These are phyloP conservation scores for Meandrusa payeni DNA, from an alignment of 2,888 invertebrate genomes.

Conservation along the genomic window DNA sequence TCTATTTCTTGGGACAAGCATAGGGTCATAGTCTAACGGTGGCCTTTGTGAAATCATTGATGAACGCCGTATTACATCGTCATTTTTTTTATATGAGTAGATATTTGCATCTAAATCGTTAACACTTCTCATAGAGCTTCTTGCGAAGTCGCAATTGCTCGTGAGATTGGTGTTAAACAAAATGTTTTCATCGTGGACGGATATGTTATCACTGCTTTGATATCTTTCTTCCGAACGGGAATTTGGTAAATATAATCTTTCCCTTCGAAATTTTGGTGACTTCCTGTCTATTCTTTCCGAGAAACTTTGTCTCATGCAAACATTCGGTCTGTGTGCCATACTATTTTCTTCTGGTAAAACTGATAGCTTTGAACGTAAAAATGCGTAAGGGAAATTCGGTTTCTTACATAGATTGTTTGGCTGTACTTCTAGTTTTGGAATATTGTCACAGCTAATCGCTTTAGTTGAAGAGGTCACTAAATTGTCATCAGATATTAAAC, in stretches of 20 bases:
- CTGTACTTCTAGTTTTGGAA: slow-evolving; percentile 81
- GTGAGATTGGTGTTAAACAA: slow-evolving; percentile 59
- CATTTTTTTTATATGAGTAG: slow-evolving; percentile 51
- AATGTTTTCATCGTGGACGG: slow-evolving; percentile 69
- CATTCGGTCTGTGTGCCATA: slow-evolving; percentile 68
- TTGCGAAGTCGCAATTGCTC: slow-evolving; percentile 59
- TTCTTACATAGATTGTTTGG: slow-evolving; percentile 77
- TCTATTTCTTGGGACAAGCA: slow-evolving; percentile 72
- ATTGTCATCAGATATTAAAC: slow-evolving; percentile 54
- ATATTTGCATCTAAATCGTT: slow-evolving; percentile 58
- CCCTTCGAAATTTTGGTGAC: slow-evolving; percentile 68
- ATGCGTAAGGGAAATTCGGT: slow-evolving; percentile 88
- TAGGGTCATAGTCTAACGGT: slow-evolving; percentile 71
- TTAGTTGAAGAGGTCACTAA: slow-evolving; percentile 77
- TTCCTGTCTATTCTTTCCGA: slow-evolving; percentile 72
- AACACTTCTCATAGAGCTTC: slow-evolving; percentile 69
- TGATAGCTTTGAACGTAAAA: slow-evolving; percentile 87
- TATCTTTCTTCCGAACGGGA: slow-evolving; percentile 83
- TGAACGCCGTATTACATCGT: slow-evolving; percentile 61
- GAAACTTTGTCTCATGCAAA: slow-evolving; percentile 75
- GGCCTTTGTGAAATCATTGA: slow-evolving; percentile 72
- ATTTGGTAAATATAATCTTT: slow-evolving; percentile 65
- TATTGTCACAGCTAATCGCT: slow-evolving; percentile 87
- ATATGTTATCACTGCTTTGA: slow-evolving; percentile 74
- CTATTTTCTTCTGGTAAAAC: slow-evolving; percentile 88